Base-by-base conservation (phyloP, 2,797 vertebrate genomes). In the Toxotes lorentzi region DNA sequence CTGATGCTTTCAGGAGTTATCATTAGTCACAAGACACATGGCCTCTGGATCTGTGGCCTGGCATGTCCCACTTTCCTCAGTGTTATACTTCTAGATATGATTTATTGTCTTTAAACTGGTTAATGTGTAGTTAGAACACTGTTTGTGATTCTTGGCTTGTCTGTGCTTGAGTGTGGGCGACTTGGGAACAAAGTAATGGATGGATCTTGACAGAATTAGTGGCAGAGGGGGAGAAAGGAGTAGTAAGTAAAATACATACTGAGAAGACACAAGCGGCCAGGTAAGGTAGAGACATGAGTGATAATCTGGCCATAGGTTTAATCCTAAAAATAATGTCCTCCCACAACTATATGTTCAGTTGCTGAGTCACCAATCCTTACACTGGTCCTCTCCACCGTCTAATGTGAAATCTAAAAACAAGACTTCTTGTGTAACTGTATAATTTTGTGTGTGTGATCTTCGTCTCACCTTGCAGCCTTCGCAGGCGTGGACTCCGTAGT, bases 401-500 rank as follows among this genome's bases (percentile, higher is more conserved):
- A 27, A 5, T 1, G 3, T 53, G 35, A 56, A 43, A 61, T 23
- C 17, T 2, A 47, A 32, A 40, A 7, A 40, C 0, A 23, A 7
- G 66, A 43, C 1, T 7, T 23, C 11, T 59, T 27, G 60, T 59
- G 30, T 17, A 4, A n/a, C 23, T 34, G 21, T 24, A 17, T 61
- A 38, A 43, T 56, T 34, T 2, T 47, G 45, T 11, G 35, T 11
- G 45, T 8, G 13, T n/a, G 32, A 27, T 51, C 10, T 24, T 21
- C 1, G 5, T 63, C 85, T 90, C 83, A 94, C 93, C 92, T 94
- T 94, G 94, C 98, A 99, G 86, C 98, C 98, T 92, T 99, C 98
- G 67, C 98, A 99, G 5, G 98, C 98, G 3, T 99, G 98, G 24
- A 99, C 98, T 14, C 98, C 98, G 0, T 99, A 99, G 91, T 99